Percentiles rank a stretch among this genome's conserved stretches.
phyloP scores from a whole-genome alignment of 2,888 invertebrate species.

The Meghimatium bilineatum region DNA sequence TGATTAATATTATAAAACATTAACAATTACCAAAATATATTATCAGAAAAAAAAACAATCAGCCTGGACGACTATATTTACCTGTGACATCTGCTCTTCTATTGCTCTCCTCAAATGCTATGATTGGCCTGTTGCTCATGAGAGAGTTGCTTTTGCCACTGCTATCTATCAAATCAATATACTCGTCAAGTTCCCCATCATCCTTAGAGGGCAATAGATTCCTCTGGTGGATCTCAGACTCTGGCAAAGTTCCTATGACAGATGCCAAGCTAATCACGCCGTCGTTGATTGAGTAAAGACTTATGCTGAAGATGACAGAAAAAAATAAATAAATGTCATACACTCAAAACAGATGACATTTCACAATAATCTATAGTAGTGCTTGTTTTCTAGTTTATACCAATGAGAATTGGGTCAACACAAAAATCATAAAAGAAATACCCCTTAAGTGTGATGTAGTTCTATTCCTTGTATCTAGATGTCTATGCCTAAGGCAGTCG shows the following conservation, averaged over 20 bases:
- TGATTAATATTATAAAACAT: too few relatives aligned
- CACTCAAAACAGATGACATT: neutral
- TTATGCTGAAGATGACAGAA: conserved; percentile 47
- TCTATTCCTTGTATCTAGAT: too few relatives aligned
- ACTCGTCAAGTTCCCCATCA: conserved; percentile 62
- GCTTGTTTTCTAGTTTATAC: too few relatives aligned
- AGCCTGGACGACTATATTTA: conserved; percentile 31
- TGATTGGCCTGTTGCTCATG: conserved; percentile 60
- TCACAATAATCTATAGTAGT: neutral
- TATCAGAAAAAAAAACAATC: too few relatives aligned
- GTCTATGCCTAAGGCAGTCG: too few relatives aligned
- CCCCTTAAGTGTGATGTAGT: too few relatives aligned
- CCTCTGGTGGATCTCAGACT: conserved; percentile 8
- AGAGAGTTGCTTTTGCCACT: conserved; percentile 58
- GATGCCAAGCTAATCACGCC: conserved; percentile 36
- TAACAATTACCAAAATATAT: too few relatives aligned
- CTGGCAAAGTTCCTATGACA: conserved; percentile 22
- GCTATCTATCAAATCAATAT: conserved; percentile 66
- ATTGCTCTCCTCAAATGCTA: conserved; percentile 72
- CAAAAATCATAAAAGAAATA: neutral
- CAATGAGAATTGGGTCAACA: neutral
- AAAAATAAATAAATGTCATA: neutral
- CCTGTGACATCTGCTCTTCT: conserved; percentile 70
- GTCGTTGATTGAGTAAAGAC: conserved; percentile 52
- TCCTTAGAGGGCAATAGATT: neutral